Base-by-base conservation (phyloP, 2,888 invertebrate genomes). In the Cheilosia scutellata region DNA sequence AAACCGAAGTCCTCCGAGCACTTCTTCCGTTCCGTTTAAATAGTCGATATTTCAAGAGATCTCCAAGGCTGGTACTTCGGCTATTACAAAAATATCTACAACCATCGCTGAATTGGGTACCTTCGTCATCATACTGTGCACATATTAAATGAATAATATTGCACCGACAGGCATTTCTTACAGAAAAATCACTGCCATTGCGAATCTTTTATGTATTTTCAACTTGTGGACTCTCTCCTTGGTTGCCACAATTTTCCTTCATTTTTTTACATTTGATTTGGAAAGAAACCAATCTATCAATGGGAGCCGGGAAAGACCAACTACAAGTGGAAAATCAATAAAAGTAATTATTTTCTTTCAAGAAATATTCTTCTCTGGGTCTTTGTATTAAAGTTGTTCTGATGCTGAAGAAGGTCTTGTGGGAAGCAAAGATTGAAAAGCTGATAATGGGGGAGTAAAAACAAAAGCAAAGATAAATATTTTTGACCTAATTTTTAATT, bases 261-360 rank as follows among this genome's bases (percentile, higher is more conserved):
- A 13, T 57, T 11, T 53, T 74, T 66, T 66, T 66, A 51, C 37
- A 51, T 82, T 82, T 44, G 11, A 27, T 47, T 49, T 57, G 40
- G 42, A 47, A 40, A 47, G 49, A 57, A 51, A 71, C 76, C 65
- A 60, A 66, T 49, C 49, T 68, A 74, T 83, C 47, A 83, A 55
- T 63, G 62, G 40, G 27, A 77, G 65, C 47, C 47, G 11, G 78
- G 62, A 57, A 58, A 83, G 76, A 68, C 66, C 60, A 78, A 74
- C 78, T 68, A 33, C 55, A 57, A 83, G 82, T 57, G 66, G 62
- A 83, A 83, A 83, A 83, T 83, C 82, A 83, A 83, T 83, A 83
- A 74, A 83, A 83, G 78, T 83, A 78, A 78, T 78, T 78, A 78
- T 83, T 78, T 78, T 66, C 66, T 49, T 75, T 68, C 55, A 62